A percentile compares a stretch with the other conserved stretches of the same genome.
These are phyloP conservation scores for Fringilla coelebs DNA, from an alignment of 2,797 vertebrate species.

Conservation along the genomic window DNA sequence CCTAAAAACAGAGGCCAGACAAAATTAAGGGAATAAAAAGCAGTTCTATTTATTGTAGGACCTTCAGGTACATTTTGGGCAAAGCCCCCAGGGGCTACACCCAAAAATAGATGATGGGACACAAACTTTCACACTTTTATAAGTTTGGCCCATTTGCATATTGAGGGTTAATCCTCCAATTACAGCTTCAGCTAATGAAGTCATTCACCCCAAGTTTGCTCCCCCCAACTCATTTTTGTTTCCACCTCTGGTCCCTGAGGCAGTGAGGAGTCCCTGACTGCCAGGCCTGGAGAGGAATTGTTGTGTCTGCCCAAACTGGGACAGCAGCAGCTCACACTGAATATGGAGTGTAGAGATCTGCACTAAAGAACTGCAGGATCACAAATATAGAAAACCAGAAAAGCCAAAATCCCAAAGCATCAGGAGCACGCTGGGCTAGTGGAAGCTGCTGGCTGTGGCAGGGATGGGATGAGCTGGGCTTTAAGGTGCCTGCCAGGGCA, in stretches of 20 bases:
- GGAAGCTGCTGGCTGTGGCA: background rate
- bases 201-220: background rate
- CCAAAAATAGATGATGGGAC: fast-evolving
- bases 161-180: background rate
- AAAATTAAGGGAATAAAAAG: background rate
- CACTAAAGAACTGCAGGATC: background rate
- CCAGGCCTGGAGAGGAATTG: background rate
- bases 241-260: fast-evolving
- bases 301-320: background rate
- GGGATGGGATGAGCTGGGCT: background rate
- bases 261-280: background rate
- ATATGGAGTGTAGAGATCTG: fast-evolving
- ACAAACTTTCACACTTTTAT: fast-evolving
- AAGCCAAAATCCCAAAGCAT: fast-evolving
- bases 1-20: background rate
- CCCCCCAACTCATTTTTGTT: too few species aligned
- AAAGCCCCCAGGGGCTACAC: background rate
- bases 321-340: background rate
- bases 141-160: background rate
- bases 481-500: background rate
- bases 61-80: background rate
- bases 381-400: fast-evolving
- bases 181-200: background rate
- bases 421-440: background rate
- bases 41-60: fast-evolving